Conservation (phyloP, 2,888 invertebrate genomes). For the Eupithecia pulchellata region DNA sequence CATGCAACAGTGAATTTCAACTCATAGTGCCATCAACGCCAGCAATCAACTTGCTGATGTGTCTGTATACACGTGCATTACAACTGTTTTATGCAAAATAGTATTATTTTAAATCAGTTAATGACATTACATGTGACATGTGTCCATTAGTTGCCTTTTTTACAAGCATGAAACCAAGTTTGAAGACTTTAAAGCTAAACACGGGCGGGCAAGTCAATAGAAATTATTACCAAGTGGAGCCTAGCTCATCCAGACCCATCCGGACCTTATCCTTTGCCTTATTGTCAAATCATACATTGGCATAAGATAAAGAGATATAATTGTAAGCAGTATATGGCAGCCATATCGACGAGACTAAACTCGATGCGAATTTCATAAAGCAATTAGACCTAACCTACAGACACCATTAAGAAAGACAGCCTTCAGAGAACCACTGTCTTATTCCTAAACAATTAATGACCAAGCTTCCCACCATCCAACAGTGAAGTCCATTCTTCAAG, state of each 20-base stretch:
- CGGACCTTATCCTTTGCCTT: not conserved
- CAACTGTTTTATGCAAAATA: too few species aligned
- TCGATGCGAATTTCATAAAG: not conserved
- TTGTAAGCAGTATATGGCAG: not conserved
- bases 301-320: not conserved
- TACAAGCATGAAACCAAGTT: not conserved
- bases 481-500: conserved; percentile 28
- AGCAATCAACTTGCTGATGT: too few species aligned
- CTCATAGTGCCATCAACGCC: too few species aligned
- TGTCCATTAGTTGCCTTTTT: too few species aligned
- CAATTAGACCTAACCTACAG: not conserved
- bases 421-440: not conserved
- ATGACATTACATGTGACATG: too few species aligned
- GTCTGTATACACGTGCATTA: too few species aligned
- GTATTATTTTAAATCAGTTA: too few species aligned
- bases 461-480: conserved; percentile 2
- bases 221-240: not conserved
- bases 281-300: not conserved
- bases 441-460: not conserved
- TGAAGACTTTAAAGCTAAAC: not conserved
- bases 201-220: not conserved
- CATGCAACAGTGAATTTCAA: too few species aligned
- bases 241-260: not conserved
- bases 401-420: not conserved
- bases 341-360: not conserved